Base-by-base conservation (phyloP, 2,888 invertebrate genomes). In the Myopa testacea region DNA sequence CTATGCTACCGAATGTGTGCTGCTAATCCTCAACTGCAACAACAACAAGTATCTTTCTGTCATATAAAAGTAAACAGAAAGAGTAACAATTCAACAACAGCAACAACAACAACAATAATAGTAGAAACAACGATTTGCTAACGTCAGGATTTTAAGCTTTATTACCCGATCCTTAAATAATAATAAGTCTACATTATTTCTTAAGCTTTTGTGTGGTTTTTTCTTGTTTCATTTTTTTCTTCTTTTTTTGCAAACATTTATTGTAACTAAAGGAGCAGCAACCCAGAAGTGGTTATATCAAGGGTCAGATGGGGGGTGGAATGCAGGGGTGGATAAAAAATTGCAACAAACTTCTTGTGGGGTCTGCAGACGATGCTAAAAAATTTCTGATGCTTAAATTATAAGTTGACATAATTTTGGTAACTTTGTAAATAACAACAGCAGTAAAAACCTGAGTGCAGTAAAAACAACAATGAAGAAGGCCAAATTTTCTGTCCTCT, bases 361-460 rank as follows among this genome's bases (percentile, higher is more conserved):
- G 80, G 77, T 76, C 76, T 80, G 80, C 78, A 69, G 80, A 82
- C 82, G 81, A 82, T 80, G 80, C 74, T 80, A 72, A 82, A 82
- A 79, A 79, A 45, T 82, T 81, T 80, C 81, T 85, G 82, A 82
- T 82, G 82, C 83, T 84, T 85, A 84, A 84, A 85, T 85, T 83
- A 85, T 83, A 45, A 45, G 83, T 81, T 83, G 83, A 83, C 83
- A 84, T 82, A 79, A 80, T 79, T 81, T 81, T 72, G n/a, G 34
- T 26, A 40, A 68, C 77, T 76, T 71, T 78, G 79, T 80, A 78
- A 80, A 80, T 60, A 75, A 76, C 74, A 79, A 67, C 62, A 71
- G 52, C 63, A 55, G 12, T 37, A 52, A 45, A 67, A 60, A 26
- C 72, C 76, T 58, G 70, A 40, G 55, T 4, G 26, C 50, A 40